Evolutionary conservation across 2,797 vertebrate genomes (phyloP), one percentile per base, ranked within the genome.

Genomic region (Cirrhinus mrigala): DNA sequence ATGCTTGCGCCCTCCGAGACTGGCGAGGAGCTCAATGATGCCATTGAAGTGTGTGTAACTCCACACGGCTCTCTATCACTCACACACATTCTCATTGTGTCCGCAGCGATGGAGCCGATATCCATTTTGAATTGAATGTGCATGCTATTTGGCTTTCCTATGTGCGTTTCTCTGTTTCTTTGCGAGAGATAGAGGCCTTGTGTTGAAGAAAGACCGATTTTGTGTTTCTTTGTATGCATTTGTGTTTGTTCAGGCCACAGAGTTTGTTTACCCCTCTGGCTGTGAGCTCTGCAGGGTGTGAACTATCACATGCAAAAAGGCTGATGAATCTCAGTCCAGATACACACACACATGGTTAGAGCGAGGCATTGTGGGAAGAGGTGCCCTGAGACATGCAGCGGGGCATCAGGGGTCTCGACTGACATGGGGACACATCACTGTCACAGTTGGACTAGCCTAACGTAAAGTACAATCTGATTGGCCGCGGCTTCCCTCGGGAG

Each of bases 251-350:
- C 68, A 77, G 82, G 78, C 87, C 80, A 75, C 86, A 56, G 86
- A 33, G 46, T 90, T 77, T 94, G 93, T 94, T 93, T 93, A 93
- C 92, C 91, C 93, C 92, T 92, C 90, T 89, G 90, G 94, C 92
- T 91, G 91, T 81, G 75, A 89, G 90, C 44, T 66, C 24, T 89
- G 86, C 52, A 82, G 75, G 78, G 89, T 91, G 90, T 91, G 85
- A 92, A 91, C 86, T 90, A 91, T 93, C 89, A 92, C 92, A 93
- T 93, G 93, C 91, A 88, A 89, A 90, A 89, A 85, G 89, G 89
- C 90, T 91, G 92, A 91, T 89, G 84, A 86, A 81, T 75, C 40
- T 81, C 16, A 64, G 60, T 81, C 52, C 44, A 58, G 27, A 70
- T 68, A 40, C 33, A 80, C 76, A 79, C 58, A 40, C 79, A 74